These are phyloP conservation scores for Silurus glanis DNA, from an alignment of 2,113 vertebrate species.

Conservation along the genomic window DNA sequence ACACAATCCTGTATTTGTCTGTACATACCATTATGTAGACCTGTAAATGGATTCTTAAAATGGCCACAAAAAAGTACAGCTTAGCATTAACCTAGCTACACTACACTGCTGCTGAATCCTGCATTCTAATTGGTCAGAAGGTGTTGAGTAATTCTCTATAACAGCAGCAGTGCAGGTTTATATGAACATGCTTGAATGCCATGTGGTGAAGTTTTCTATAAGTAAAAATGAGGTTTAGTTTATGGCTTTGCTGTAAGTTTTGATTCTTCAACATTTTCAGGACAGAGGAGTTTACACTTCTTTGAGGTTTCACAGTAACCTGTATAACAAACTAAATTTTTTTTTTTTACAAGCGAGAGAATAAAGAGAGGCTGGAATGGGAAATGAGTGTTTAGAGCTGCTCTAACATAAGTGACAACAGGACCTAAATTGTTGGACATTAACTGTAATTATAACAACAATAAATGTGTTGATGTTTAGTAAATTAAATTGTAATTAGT, in stretches of 20 bases:
- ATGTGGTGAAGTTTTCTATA: no score
- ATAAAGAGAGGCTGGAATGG: neutral
- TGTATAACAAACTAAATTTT: neutral
- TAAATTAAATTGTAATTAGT: no score
- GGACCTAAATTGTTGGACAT: neutral
- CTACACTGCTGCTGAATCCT: neutral
- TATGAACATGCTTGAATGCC: neutral
- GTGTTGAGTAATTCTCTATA: neutral
- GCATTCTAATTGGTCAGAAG: neutral
- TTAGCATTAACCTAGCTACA: neutral
- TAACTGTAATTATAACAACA: neutral
- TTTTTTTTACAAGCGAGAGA: neutral
- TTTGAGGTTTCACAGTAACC: no score
- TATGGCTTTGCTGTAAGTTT: no score
- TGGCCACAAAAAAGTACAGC: neutral
- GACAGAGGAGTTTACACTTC: no score
- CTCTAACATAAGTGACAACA: neutral
- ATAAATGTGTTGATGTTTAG: no score
- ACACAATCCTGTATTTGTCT: neutral
- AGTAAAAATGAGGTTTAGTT: no score
- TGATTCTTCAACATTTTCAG: no score
- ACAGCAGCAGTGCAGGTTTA: neutral
- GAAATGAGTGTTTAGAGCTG: neutral
- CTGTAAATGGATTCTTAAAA: no score
- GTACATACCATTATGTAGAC: neutral